A percentile compares a stretch with the other conserved stretches of the same genome.
These are phyloP conservation scores for Equus przewalskii DNA, from an alignment of 2,113 vertebrate species.

Conservation along the genomic window DNA sequence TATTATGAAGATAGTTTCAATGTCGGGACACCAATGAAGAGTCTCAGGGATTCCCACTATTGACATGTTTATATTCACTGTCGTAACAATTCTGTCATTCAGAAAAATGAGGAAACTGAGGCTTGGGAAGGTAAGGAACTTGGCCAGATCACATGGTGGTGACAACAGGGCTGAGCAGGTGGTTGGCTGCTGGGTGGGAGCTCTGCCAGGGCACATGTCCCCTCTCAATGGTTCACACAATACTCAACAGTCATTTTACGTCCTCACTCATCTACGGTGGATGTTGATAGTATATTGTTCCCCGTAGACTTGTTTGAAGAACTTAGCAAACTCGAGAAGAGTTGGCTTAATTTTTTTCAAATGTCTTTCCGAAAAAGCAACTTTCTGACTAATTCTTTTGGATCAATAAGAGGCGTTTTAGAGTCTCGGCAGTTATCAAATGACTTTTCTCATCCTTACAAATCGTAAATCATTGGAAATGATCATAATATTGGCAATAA, in stretches of 20 bases:
- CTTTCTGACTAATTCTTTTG: slow-evolving; percentile 63
- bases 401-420: slow-evolving; percentile 56
- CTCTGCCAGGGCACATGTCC: not conserved
- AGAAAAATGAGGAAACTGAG: not conserved
- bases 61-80: not conserved
- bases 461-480: slow-evolving; percentile 56
- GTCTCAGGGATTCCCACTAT: not conserved
- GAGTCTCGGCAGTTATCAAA: slow-evolving; percentile 72
- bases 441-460: slow-evolving; percentile 76
- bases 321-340: slow-evolving; percentile 40
- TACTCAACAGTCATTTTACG: not conserved
- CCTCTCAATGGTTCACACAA: not conserved
- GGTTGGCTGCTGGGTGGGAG: not conserved
- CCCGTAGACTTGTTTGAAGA: slow-evolving; percentile 35
- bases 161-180: not conserved
- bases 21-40: not conserved
- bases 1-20: not conserved
- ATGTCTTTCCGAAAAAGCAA: slow-evolving; percentile 13
- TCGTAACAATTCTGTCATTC: not conserved
- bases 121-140: not conserved
- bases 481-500: slow-evolving; percentile 5
- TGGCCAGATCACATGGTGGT: not conserved
- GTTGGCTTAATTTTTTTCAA: slow-evolving; percentile 51
- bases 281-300: not conserved
- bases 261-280: not conserved